Base-by-base conservation (phyloP, 92 coral and sea anemone genomes). In the Porites cylindrica region DNA sequence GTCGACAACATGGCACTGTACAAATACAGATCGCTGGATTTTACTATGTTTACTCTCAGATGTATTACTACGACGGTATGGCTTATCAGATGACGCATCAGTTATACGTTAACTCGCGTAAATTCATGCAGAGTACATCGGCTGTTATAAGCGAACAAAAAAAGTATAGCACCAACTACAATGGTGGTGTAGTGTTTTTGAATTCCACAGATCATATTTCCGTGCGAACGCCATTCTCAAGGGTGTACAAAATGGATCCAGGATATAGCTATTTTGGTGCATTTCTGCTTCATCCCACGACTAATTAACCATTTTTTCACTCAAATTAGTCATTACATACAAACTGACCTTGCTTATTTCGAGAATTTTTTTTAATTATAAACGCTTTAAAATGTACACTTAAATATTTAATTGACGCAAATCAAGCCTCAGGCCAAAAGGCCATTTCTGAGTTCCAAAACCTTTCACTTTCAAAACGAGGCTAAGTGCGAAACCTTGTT, bases 1-100 rank as follows among this genome's bases (percentile, higher is more conserved):
- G 82, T 19, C 51, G 16, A 56, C 61, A 56, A 10, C 61, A 64
- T 19, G 99, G 99, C 21, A 80, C 87, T 18, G 88, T 97, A 51
- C 88, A 76, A 11, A 87, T 96, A 71, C 84, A 81, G 3, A 82
- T 70, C 32, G 86, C 96, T 51, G 99, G 99, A 8, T 78, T 80
- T 20, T 97, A 97, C 88, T 91, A 69, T 77, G 85, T 97, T 47
- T 97, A 97, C 84, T 88, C 92, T 60, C 99, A 97, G 94, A 93
- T 97, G 97, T 94, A 72, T 78, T 97, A 97, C 83, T 89, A 90
- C 54, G 97, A 97, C 85, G 91, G 90, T 7, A 66, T 4, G 29
- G 51, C 90, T 59, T 69, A 66, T 60, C 91, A 82, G 51, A 93
- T 91, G 64, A 89, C 94, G 13, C 96, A 96, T 80, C 85, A 73